Percentiles rank a stretch among this genome's conserved stretches.
These are phyloP conservation scores for Psittacara wagleri DNA, from an alignment of 2,113 vertebrate genomes.

Conservation along the genomic window DNA sequence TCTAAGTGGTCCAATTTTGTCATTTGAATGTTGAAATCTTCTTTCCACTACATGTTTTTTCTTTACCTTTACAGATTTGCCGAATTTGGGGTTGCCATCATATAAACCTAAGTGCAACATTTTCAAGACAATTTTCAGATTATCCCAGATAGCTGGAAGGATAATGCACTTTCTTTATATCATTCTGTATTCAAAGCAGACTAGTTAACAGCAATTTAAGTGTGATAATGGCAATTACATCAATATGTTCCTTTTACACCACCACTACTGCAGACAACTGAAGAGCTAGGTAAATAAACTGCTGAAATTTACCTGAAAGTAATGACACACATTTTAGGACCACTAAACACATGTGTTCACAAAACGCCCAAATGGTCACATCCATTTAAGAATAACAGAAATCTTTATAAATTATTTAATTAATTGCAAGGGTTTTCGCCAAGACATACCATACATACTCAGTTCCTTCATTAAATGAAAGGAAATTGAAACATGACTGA, in stretches of 20 bases:
- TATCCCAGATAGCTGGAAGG: conserved; percentile 66
- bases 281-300: conserved; percentile 65
- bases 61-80: conserved; percentile 54
- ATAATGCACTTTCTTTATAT: conserved; percentile 64
- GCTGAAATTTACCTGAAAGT: conserved; percentile 55
- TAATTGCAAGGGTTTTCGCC: neutral
- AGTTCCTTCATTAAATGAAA: conserved; percentile 42
- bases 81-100: conserved; percentile 48
- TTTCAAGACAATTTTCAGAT: conserved; percentile 70
- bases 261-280: conserved; percentile 53
- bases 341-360: conserved; percentile 46
- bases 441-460: neutral
- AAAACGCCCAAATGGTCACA: conserved; percentile 10
- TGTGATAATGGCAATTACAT: conserved; percentile 72
- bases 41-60: conserved; percentile 17
- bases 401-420: conserved; percentile 15
- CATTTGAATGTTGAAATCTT: conserved; percentile 62
- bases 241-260: conserved; percentile 53
- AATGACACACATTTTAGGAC: conserved; percentile 48
- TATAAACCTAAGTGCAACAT: conserved; percentile 48
- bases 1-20: conserved; percentile 74
- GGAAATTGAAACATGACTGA: conserved; percentile 37
- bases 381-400: conserved; percentile 27
- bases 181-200: conserved; percentile 63
- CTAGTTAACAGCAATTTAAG: conserved; percentile 76